These are phyloP conservation scores for Zoanthus sansibaricus DNA, from an alignment of 92 coral and sea anemone species.

Conservation along the genomic window DNA sequence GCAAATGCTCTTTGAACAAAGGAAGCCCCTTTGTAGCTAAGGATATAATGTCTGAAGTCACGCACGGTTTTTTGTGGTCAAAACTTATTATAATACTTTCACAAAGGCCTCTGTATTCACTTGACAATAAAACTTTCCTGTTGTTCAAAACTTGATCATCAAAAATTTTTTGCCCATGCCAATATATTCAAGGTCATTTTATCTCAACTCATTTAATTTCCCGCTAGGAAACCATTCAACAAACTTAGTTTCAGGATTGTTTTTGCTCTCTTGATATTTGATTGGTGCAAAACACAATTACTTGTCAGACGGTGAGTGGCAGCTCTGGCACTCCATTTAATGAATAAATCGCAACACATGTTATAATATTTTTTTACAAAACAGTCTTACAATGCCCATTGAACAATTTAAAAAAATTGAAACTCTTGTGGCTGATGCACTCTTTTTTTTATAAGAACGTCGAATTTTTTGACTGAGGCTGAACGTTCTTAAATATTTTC, in stretches of 20 bases:
- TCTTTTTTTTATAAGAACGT: no score
- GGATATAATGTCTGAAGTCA: neutral
- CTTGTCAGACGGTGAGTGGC: neutral
- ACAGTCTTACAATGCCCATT: no score
- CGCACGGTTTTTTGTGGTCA: neutral
- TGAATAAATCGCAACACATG: no score
- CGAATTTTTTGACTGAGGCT: no score
- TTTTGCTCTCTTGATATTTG: neutral
- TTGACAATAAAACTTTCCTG: neutral
- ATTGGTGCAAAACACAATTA: constrained; percentile 5
- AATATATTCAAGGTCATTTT: neutral
- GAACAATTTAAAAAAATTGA: no score
- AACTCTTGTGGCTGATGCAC: no score
- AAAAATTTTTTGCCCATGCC: neutral
- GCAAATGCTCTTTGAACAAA: neutral
- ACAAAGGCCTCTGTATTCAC: neutral
- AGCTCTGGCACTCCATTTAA: no score
- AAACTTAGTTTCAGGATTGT: neutral
- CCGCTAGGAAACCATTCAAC: neutral
- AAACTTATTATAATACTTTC: neutral
- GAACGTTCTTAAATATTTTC: no score
- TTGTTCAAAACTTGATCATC: neutral
- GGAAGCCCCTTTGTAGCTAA: neutral
- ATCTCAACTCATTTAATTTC: neutral
- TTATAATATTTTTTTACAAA: no score